Base-by-base conservation (phyloP, 1,140 invertebrate species). In the Anastatus disparis region DNA sequence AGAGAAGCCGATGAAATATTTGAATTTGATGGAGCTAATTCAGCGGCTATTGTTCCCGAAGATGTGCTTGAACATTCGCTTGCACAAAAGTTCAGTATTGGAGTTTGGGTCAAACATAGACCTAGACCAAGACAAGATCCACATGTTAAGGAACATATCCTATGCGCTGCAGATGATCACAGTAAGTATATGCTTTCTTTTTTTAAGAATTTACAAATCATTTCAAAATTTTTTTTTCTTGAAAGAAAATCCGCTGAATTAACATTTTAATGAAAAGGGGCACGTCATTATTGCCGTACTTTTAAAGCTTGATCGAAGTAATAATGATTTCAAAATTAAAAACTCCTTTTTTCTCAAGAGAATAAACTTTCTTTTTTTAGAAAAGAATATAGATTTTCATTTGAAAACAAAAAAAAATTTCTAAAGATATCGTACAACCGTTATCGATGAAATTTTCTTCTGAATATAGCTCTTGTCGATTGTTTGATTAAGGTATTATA, bases 111-210 rank as follows among this genome's bases (percentile, higher is more conserved):
- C 88, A 92, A 96, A 70, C 95, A 97, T 81, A 91, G 91, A 81
- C 84, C 90, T 75, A 78, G 90, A 81, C 87, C 90, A 38, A 84
- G 88, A 75, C 84, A 91, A 73, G 94, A 97, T 81, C 95, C 95
- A 75, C 94, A 96, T 76, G 87, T 91, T 27, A 98, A 98, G 84
- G 97, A 99, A 81, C 96, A 98, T 79, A 92, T 99, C 71, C 83
- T 99, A 20, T 99, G 97, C 84, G 94, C 94, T 79, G 95, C 96
- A 53, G 97, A 99, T 87, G 96, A 97, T 83, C 96, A 98, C 79
- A 96, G 95, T 96, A 80, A 91, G 93, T 90, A 44, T 59, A 53
- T 8, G 13, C n/a, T n/a, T n/a, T n/a, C 13, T 52, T 52, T 27
- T 12, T 53, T 29, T n/a, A n/a, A n/a, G n/a, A n/a, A n/a, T n/a